Percentiles rank a stretch among this genome's conserved stretches.
phyloP scores from a whole-genome alignment of 2,888 invertebrate genomes.

The Clostera curtula region DNA sequence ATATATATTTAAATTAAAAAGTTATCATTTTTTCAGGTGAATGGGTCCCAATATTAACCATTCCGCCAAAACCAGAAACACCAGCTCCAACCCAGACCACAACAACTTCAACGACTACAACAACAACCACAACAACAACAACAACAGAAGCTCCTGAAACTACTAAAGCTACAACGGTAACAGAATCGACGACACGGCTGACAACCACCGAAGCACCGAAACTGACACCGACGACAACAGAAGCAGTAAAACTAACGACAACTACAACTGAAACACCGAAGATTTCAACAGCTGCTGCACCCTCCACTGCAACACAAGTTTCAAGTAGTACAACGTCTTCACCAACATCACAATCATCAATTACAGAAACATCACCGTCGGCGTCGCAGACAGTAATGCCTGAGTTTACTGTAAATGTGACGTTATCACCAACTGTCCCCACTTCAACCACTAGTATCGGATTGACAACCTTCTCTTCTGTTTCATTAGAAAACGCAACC shows the following conservation, averaged over 20 bases:
- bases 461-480: conserved; percentile 31
- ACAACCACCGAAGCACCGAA: conserved; percentile 2
- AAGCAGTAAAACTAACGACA: conserved; percentile 7
- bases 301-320: conserved; percentile 9
- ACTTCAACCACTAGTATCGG: conserved; percentile 39
- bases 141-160: conserved; percentile 6
- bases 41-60: conserved; percentile 75
- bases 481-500: conserved; percentile 28
- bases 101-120: conserved; percentile 16
- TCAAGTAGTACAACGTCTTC: conserved; percentile 5
- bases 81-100: conserved; percentile 23
- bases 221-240: conserved; percentile 10
- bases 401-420: conserved; percentile 57
- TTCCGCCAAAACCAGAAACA: conserved; percentile 49
- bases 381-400: conserved; percentile 27
- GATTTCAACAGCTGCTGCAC: conserved; percentile 5
- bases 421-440: conserved; percentile 41
- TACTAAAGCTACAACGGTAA: conserved; percentile 8
- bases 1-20: neutral
- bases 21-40: conserved; percentile 67
- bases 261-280: conserved; percentile 4
- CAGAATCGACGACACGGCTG: conserved; percentile 8
- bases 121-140: conserved; percentile 19
- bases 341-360: conserved; percentile 5
- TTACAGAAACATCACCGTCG: conserved; percentile 10